Evolutionary conservation across 2,888 invertebrate species (phyloP).

Genomic region (Phaonia tiefii): DNA sequence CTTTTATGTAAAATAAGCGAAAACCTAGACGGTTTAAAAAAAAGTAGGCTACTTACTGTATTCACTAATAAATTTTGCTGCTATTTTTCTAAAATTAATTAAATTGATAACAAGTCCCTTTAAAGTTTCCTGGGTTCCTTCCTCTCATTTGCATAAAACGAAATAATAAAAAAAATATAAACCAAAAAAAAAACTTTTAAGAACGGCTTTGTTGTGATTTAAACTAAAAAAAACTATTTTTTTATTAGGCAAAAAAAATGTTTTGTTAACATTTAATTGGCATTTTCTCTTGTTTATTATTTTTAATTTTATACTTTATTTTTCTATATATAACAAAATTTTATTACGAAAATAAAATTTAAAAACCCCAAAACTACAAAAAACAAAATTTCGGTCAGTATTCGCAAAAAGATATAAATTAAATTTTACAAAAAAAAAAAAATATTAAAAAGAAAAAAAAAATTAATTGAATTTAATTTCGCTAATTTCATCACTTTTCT

Average conservation of each 20-base stretch:
- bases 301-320: constrained; percentile 4
- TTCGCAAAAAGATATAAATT: constrained; percentile 67
- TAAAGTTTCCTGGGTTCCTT: constrained; percentile 1
- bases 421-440: constrained; percentile 43
- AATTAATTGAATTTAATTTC: constrained; percentile 38
- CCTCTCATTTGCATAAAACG: neutral
- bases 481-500: constrained; percentile 14
- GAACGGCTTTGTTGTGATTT: constrained; percentile 66
- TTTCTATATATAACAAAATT: constrained; percentile 62
- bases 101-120: too few relatives aligned
- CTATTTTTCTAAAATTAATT: too few relatives aligned
- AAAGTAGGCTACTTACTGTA: too few relatives aligned
- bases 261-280: constrained; percentile 55
- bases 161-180: neutral
- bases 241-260: constrained; percentile 1
- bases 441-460: constrained; percentile 38
- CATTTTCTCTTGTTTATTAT: constrained; percentile 47
- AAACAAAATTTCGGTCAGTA: constrained; percentile 69
- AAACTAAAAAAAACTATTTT: constrained; percentile 45
- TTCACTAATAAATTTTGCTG: too few relatives aligned
- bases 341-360: constrained; percentile 44
- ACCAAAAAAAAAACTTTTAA: constrained; percentile 34
- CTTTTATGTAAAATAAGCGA: too few relatives aligned
- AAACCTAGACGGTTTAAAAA: too few relatives aligned
- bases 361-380: constrained; percentile 37